Percentiles rank a stretch among this genome's conserved stretches.
phyloP scores from a whole-genome alignment of 92 coral and sea anemone species.

The Micromussa lordhowensis region DNA sequence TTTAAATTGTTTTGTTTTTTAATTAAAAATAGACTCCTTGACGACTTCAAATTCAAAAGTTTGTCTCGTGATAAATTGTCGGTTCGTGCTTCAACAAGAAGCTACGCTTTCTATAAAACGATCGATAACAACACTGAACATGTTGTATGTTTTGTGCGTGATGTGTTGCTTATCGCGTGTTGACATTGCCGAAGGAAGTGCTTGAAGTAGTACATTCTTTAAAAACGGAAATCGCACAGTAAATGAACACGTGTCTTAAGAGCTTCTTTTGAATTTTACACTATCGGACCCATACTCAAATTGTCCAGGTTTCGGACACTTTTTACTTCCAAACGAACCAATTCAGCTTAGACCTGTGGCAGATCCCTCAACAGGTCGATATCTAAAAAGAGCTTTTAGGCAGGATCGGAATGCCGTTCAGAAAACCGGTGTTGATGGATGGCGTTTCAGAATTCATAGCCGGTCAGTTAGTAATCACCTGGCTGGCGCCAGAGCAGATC shows the following conservation, averaged over 20 bases:
- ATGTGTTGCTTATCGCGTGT: slow-evolving; percentile 26
- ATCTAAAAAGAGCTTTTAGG: neutral
- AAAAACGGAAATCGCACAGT: neutral
- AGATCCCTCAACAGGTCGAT: slow-evolving; percentile 4
- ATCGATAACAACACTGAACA: neutral
- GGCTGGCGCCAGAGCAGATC: slow-evolving; percentile 39
- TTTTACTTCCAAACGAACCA: neutral
- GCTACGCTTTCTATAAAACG: neutral
- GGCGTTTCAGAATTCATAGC: slow-evolving; percentile 26
- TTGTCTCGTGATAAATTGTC: neutral
- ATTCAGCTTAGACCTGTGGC: neutral
- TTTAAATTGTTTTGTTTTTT: slow-evolving; percentile 1
- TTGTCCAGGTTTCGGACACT: neutral
- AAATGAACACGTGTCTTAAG: neutral
- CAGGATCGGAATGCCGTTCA: slow-evolving; percentile 41
- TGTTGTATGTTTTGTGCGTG: neutral
- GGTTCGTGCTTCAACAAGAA: neutral
- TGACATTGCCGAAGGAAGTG: slow-evolving; percentile 28
- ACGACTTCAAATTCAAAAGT: neutral
- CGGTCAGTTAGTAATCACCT: slow-evolving; percentile 21
- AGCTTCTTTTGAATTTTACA: neutral
- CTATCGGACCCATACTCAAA: neutral
- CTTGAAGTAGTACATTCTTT: slow-evolving; percentile 12
- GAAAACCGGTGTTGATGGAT: slow-evolving; percentile 44
- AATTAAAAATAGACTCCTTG: neutral